Conservation (phyloP, 2,888 invertebrate genomes). For the Plusia festucae region DNA sequence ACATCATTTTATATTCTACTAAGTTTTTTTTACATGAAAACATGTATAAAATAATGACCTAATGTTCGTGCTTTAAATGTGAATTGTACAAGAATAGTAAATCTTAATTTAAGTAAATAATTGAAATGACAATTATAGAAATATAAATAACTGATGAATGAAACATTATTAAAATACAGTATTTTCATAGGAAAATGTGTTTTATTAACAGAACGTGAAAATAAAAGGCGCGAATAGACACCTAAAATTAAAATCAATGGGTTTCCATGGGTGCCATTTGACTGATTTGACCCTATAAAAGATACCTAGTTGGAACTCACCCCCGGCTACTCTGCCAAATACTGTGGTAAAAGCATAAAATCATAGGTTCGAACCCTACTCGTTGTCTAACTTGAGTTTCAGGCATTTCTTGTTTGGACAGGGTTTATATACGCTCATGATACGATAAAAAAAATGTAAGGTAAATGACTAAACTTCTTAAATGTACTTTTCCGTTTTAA, state of each 20-base stretch:
- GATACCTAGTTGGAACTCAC: no score
- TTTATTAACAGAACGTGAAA: constrained; percentile 12
- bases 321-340: no score
- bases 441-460: no score
- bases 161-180: constrained; percentile 55
- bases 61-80: constrained; percentile 61
- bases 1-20: constrained; percentile 20
- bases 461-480: neutral
- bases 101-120: constrained; percentile 47
- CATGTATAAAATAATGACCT: constrained; percentile 50
- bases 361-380: no score
- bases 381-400: no score
- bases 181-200: constrained; percentile 46
- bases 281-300: no score
- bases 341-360: no score
- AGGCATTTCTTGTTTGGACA: no score
- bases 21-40: constrained; percentile 48
- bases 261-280: no score
- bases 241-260: neutral
- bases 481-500: neutral
- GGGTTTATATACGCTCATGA: no score
- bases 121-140: constrained; percentile 50
- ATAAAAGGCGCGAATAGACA: neutral
- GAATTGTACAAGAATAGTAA: constrained; percentile 56
- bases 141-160: constrained; percentile 48